Conservation (phyloP, 2,888 invertebrate genomes). For the Globia sparganii region DNA sequence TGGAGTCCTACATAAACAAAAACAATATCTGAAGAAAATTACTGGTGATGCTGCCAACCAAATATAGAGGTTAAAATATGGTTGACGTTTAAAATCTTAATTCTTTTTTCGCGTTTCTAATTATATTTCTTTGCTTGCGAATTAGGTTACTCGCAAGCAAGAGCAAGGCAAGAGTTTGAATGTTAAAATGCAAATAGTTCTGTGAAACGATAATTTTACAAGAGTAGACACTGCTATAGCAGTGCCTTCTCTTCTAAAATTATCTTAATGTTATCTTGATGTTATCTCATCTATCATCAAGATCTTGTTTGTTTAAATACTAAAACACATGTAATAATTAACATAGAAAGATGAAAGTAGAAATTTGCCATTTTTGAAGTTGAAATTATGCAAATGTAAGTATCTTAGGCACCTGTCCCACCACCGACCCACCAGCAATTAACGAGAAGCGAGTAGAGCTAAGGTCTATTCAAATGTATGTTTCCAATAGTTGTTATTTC, state of each 20-base stretch:
- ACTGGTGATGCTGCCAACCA: background rate
- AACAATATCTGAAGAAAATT: background rate
- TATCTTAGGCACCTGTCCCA: background rate
- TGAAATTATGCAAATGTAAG: background rate
- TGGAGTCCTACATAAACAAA: background rate
- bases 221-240: background rate
- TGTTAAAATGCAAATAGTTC: slow-evolving; percentile 1
- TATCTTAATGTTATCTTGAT: too few relatives aligned
- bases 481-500: too few relatives aligned
- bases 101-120: background rate
- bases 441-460: background rate
- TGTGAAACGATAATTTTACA: background rate
- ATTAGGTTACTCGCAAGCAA: too few relatives aligned
- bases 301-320: slow-evolving; percentile 22
- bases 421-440: too few relatives aligned
- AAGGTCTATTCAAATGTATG: too few relatives aligned
- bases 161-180: background rate
- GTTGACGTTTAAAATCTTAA: background rate
- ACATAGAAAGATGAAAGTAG: slow-evolving; percentile 8
- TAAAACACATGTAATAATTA: background rate
- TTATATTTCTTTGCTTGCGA: background rate
- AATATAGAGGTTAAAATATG: background rate
- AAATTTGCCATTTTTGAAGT: background rate
- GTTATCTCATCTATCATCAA: too few relatives aligned
- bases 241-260: too few relatives aligned